phyloP scores from a whole-genome alignment of 2,797 vertebrate genomes.

The Danio albolineatus region DNA sequence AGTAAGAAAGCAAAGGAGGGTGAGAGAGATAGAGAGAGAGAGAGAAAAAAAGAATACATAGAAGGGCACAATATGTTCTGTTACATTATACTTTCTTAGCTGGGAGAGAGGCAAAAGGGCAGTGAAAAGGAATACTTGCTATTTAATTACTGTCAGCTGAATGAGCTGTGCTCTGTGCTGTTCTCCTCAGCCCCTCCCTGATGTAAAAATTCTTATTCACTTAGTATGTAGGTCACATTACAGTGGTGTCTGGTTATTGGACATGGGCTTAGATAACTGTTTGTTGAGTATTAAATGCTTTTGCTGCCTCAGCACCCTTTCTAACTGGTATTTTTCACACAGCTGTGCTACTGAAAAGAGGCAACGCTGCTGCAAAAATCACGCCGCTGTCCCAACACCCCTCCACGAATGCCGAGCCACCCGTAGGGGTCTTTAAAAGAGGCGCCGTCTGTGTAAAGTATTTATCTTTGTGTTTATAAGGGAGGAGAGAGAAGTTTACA shows the following conservation, averaged over 20 bases:
- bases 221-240: slow-evolving; percentile 99
- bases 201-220: slow-evolving; percentile 84
- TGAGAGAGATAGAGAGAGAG: slow-evolving; percentile 50
- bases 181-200: slow-evolving; percentile 70
- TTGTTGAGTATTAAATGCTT: slow-evolving; percentile 98
- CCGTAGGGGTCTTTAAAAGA: slow-evolving; percentile 60
- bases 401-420: slow-evolving; percentile 39
- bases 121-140: slow-evolving; percentile 77
- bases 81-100: slow-evolving; percentile 75
- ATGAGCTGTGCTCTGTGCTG: slow-evolving; percentile 77
- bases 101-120: slow-evolving; percentile 65
- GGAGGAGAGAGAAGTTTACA: slow-evolving; percentile 50
- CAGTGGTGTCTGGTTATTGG: slow-evolving; percentile 93
- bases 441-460: slow-evolving; percentile 20
- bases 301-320: slow-evolving; percentile 98
- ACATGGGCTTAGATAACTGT: slow-evolving; percentile 97
- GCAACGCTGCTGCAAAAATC: slow-evolving; percentile 89
- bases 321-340: slow-evolving; percentile 98
- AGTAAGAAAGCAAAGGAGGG: background rate
- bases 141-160: slow-evolving; percentile 84
- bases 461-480: slow-evolving; percentile 57
- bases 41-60: slow-evolving; percentile 62
- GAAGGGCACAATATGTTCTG: slow-evolving; percentile 77
- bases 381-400: slow-evolving; percentile 78
- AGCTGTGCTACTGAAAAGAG: slow-evolving; percentile 96